These are phyloP conservation scores for Triplophysa dalaica DNA, from an alignment of 2,113 vertebrate species.

Conservation along the genomic window DNA sequence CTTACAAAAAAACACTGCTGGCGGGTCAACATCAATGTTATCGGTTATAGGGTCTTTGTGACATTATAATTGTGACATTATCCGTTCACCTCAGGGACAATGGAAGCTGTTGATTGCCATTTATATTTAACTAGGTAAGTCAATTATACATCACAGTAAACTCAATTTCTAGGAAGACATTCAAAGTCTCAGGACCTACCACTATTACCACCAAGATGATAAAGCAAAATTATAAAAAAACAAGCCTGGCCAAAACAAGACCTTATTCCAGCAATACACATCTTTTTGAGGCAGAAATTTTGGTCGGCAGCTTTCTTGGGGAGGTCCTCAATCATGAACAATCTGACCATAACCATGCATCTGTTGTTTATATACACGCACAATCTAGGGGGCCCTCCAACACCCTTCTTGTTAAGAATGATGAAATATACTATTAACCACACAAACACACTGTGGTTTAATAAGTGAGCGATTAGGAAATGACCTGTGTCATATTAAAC, in stretches of 20 bases:
- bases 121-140: constrained; percentile 40
- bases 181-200: constrained; percentile 18
- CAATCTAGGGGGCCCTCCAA: neutral
- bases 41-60: neutral
- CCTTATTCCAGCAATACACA: neutral
- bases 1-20: no score
- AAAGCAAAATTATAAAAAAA: neutral
- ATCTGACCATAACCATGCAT: no score
- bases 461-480: constrained; percentile 42
- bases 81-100: constrained; percentile 31
- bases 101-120: constrained; percentile 34
- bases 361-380: no score
- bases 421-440: neutral
- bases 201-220: neutral
- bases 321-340: no score
- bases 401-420: neutral
- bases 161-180: constrained; percentile 45
- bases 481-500: constrained; percentile 33
- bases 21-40: neutral
- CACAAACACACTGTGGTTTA: constrained; percentile 6
- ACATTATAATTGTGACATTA: constrained; percentile 11
- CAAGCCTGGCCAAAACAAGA: neutral
- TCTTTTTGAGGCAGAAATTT: no score
- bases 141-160: constrained; percentile 35
- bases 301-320: no score